Conservation (phyloP, 2,888 invertebrate genomes). For the Plagodis pulveraria region DNA sequence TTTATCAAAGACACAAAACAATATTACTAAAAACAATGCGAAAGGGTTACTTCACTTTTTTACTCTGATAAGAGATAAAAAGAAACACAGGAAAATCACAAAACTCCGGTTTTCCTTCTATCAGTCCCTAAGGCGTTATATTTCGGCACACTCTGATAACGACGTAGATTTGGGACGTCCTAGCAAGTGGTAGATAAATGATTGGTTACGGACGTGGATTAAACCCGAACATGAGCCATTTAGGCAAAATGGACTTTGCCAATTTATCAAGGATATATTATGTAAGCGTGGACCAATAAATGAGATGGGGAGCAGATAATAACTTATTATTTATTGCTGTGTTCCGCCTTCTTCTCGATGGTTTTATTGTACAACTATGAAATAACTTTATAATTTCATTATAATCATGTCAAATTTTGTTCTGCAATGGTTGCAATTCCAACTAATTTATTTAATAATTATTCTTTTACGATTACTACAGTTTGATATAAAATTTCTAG, state of each 20-base stretch:
- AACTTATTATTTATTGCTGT: too few species aligned
- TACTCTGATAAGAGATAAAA: slow-evolving; percentile 13
- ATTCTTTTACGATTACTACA: too few species aligned
- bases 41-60: too few species aligned
- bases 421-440: too few species aligned
- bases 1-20: too few species aligned
- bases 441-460: too few species aligned
- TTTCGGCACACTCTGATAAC: slow-evolving; percentile 11
- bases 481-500: too few species aligned
- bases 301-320: slow-evolving; percentile 1
- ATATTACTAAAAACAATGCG: too few species aligned
- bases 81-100: slow-evolving; percentile 1
- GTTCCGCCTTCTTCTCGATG: too few species aligned
- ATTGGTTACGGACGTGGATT: slow-evolving; percentile 7
- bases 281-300: background rate
- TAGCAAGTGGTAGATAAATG: slow-evolving; percentile 19
- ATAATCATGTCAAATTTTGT: too few species aligned
- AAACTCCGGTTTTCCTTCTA: slow-evolving; percentile 5
- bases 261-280: slow-evolving; percentile 10
- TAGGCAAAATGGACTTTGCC: slow-evolving; percentile 12
- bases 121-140: slow-evolving; percentile 14
- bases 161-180: slow-evolving; percentile 17
- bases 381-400: too few species aligned
- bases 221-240: slow-evolving; percentile 1
- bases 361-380: too few species aligned